Evolutionary conservation across 2,888 invertebrate species (phyloP).

Genomic region (Meghimatium bilineatum): DNA sequence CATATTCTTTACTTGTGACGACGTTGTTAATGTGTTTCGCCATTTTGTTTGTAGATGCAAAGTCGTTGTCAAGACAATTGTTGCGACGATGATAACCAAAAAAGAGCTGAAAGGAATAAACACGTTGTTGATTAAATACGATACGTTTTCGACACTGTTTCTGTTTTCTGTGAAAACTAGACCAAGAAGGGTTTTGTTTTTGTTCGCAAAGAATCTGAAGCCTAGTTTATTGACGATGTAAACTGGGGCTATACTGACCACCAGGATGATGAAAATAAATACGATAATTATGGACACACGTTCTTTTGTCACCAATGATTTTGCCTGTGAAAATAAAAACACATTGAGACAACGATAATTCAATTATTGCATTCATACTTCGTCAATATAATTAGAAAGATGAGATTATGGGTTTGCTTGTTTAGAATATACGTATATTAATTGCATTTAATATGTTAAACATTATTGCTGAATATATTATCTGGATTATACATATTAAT

Average conservation of each 20-base stretch:
- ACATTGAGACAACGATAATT: not conserved
- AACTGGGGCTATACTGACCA: not conserved
- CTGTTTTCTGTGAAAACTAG: not conserved
- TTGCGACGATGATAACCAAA: not conserved
- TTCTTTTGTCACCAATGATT: not conserved
- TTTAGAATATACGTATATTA: too few relatives aligned
- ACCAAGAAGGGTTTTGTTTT: not conserved
- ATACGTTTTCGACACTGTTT: not conserved
- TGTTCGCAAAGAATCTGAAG: not conserved
- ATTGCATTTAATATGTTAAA: too few relatives aligned
- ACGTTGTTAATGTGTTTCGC: not conserved
- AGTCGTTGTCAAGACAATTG: not conserved
- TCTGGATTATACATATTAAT: too few relatives aligned
- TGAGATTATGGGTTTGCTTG: too few relatives aligned
- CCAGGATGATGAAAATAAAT: not conserved
- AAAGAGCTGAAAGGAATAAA: not conserved
- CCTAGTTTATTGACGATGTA: not conserved
- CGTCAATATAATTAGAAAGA: too few relatives aligned
- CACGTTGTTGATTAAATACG: not conserved
- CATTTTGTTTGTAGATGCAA: not conserved
- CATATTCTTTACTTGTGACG: not conserved
- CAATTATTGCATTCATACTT: too few relatives aligned
- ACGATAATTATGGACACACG: not conserved
- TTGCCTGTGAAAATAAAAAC: not conserved
- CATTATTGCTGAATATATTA: too few relatives aligned